Evolutionary conservation across 2,797 vertebrate species (phyloP).

Genomic region (Siniperca obscura): DNA sequence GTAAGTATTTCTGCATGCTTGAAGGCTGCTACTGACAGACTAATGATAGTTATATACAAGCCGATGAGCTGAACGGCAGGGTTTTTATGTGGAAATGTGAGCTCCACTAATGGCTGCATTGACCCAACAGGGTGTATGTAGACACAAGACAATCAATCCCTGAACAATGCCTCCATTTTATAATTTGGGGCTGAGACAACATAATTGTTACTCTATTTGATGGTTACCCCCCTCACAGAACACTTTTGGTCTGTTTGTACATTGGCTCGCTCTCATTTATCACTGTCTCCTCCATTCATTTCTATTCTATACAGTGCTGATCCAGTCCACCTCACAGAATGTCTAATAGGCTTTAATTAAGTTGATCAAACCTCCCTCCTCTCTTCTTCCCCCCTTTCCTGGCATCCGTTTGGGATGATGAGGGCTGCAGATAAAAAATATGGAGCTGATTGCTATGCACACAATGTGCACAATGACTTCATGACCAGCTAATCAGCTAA

Average conservation of each 20-base stretch:
- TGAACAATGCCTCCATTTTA: slow-evolving; percentile 52
- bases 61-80: slow-evolving; percentile 46
- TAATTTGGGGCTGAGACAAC: slow-evolving; percentile 50
- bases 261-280: slow-evolving; percentile 52
- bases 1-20: slow-evolving; percentile 31
- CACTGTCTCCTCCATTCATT: slow-evolving; percentile 64
- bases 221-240: slow-evolving; percentile 42
- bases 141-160: slow-evolving; percentile 50
- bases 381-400: slow-evolving; percentile 36
- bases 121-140: slow-evolving; percentile 45
- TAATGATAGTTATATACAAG: slow-evolving; percentile 57
- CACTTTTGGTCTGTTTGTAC: slow-evolving; percentile 47
- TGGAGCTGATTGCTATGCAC: slow-evolving; percentile 91
- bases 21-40: slow-evolving; percentile 43
- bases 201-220: slow-evolving; percentile 57
- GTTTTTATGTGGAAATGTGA: slow-evolving; percentile 50
- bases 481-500: slow-evolving; percentile 92
- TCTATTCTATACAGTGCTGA: slow-evolving; percentile 59
- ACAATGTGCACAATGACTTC: slow-evolving; percentile 88
- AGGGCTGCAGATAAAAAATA: slow-evolving; percentile 84
- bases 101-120: slow-evolving; percentile 48
- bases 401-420: slow-evolving; percentile 76
- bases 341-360: slow-evolving; percentile 82
- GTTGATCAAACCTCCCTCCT: slow-evolving; percentile 69
- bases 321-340: slow-evolving; percentile 65